Evolutionary conservation across 1,140 invertebrate genomes (phyloP).

Genomic region (Sycophaga agraensis): DNA sequence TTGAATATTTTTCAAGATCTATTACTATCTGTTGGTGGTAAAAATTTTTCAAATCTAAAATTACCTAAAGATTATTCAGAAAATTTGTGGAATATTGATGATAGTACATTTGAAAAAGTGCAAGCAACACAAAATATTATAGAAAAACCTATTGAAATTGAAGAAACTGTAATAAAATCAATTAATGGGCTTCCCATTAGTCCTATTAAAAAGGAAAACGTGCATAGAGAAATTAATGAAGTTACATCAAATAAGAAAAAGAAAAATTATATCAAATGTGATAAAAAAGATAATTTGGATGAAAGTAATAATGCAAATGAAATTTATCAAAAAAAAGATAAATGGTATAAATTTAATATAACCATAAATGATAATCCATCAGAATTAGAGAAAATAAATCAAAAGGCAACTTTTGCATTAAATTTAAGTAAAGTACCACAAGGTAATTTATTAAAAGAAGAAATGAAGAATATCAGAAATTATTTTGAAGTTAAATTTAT

Average conservation of each 20-base stretch:
- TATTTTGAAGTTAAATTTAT: slow-evolving; percentile 24
- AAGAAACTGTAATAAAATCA: slow-evolving; percentile 19
- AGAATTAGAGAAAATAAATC: slow-evolving; percentile 36
- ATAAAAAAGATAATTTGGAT: background rate
- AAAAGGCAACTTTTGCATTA: slow-evolving; percentile 31
- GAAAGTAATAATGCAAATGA: background rate
- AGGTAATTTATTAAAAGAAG: slow-evolving; percentile 16
- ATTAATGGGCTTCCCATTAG: slow-evolving; percentile 20
- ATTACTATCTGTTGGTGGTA: slow-evolving; percentile 55
- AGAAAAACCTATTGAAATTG: slow-evolving; percentile 1
- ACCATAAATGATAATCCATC: slow-evolving; percentile 23
- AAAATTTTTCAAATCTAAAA: slow-evolving; percentile 57
- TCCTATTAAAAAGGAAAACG: background rate
- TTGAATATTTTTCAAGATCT: slow-evolving; percentile 61
- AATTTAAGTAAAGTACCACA: slow-evolving; percentile 32
- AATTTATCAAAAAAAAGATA: background rate
- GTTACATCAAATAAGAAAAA: background rate
- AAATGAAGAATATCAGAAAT: slow-evolving; percentile 24
- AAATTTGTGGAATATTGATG: slow-evolving; percentile 50
- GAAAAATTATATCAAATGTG: background rate
- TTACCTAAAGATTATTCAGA: slow-evolving; percentile 47
- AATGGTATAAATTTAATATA: slow-evolving; percentile 30
- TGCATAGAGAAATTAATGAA: background rate
- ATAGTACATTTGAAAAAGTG: slow-evolving; percentile 40
- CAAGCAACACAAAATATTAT: slow-evolving; percentile 1